phyloP scores from a whole-genome alignment of 2,888 invertebrate genomes.

The Escarpia spicata region DNA sequence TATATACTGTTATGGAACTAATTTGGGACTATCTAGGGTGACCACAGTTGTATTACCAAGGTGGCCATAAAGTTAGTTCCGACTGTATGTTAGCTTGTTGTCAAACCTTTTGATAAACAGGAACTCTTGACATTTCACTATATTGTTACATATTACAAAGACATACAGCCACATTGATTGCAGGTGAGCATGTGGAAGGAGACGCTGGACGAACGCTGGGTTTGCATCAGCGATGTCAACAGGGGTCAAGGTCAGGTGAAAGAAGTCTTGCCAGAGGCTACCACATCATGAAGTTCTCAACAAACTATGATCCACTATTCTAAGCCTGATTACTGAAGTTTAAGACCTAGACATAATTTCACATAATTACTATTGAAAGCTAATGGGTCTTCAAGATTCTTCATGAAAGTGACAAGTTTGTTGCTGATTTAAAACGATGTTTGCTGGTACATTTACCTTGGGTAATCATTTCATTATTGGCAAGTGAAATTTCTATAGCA shows the following conservation, averaged over 20 bases:
- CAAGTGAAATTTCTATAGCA: background rate
- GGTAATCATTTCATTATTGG: background rate
- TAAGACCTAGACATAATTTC: background rate
- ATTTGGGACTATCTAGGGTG: too few relatives aligned
- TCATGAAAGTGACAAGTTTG: background rate
- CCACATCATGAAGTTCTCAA: background rate
- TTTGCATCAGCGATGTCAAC: conserved; percentile 85
- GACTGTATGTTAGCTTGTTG: background rate
- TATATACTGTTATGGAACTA: too few relatives aligned
- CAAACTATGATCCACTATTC: background rate
- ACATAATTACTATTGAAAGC: background rate
- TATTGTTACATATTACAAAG: too few relatives aligned
- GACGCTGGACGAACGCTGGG: conserved; percentile 90
- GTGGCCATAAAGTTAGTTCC: too few relatives aligned
- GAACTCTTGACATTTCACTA: background rate
- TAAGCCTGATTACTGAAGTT: background rate
- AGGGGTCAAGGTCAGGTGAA: conserved; percentile 48
- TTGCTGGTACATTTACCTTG: background rate
- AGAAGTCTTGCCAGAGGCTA: background rate
- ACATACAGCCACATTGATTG: background rate
- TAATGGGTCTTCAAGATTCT: background rate
- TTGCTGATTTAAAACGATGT: background rate
- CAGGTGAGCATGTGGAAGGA: conserved; percentile 83
- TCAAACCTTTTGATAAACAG: background rate
- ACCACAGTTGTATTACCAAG: too few relatives aligned